A percentile compares a stretch with the other conserved stretches of the same genome.
Conservation (phyloP, 2,113 vertebrate genomes). For the Trochalopteron elliotii region DNA sequence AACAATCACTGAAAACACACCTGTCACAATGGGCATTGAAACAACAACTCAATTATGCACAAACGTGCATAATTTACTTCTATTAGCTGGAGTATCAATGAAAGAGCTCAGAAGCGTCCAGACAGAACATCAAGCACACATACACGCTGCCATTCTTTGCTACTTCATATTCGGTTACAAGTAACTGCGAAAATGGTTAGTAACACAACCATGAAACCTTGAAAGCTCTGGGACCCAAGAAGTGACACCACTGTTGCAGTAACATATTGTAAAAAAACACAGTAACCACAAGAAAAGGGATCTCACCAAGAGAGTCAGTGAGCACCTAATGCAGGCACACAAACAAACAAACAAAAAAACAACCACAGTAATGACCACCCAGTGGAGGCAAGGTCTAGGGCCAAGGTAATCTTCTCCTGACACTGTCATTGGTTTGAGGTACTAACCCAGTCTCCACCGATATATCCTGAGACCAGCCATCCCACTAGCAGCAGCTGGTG, state of each 20-base stretch:
- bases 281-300: neutral
- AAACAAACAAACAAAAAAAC: accelerated
- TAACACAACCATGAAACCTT: neutral
- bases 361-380: neutral
- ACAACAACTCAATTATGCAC: neutral
- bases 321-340: accelerated
- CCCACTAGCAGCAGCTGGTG: neutral
- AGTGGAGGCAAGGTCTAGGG: neutral
- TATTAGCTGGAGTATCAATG: neutral
- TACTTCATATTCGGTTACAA: neutral
- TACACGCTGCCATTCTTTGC: neutral
- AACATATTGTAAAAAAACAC: neutral
- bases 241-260: neutral
- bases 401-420: neutral
- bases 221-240: neutral
- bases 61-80: neutral
- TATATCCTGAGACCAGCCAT: neutral
- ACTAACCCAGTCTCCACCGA: accelerated
- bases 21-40: neutral
- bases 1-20: neutral
- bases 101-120: accelerated
- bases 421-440: neutral
- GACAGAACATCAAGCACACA: neutral
- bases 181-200: neutral
- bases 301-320: neutral